These are phyloP conservation scores for Psittacara wagleri DNA, from an alignment of 2,113 vertebrate genomes.

Conservation along the genomic window DNA sequence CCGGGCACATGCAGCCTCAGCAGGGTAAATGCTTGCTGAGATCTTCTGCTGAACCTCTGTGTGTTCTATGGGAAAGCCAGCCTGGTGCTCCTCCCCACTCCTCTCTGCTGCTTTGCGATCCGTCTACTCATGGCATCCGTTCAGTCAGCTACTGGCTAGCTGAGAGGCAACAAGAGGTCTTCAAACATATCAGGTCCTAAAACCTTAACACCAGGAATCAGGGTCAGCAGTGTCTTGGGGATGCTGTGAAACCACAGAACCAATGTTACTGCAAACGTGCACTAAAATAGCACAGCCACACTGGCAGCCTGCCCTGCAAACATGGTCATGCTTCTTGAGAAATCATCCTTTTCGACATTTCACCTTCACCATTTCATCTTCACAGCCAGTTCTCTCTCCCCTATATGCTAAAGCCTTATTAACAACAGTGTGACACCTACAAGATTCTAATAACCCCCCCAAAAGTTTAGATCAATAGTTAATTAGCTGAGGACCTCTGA, in stretches of 20 bases:
- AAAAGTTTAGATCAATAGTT: not conserved
- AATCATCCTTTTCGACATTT: not conserved
- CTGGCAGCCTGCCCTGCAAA: not conserved
- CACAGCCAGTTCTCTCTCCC: not conserved
- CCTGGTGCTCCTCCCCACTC: not conserved
- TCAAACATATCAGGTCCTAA: not conserved
- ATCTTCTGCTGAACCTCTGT: not conserved
- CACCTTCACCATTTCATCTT: not conserved
- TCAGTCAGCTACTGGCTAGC: not conserved
- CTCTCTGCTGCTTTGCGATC: not conserved
- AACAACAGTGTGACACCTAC: not conserved
- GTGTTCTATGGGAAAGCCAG: not conserved
- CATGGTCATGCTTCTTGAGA: not conserved
- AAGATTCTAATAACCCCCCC: not conserved
- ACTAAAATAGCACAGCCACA: fast-evolving
- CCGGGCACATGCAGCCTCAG: fast-evolving
- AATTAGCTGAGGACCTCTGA: not conserved
- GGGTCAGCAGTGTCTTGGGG: not conserved
- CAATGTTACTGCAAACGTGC: not conserved
- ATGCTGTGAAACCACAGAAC: not conserved
- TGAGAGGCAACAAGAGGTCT: not conserved
- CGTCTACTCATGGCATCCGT: not conserved
- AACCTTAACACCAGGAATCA: not conserved
- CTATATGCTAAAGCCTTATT: not conserved
- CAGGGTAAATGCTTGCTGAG: not conserved